Evolutionary conservation across 2,113 vertebrate genomes (phyloP).

Genomic region (Sprattus sprattus): DNA sequence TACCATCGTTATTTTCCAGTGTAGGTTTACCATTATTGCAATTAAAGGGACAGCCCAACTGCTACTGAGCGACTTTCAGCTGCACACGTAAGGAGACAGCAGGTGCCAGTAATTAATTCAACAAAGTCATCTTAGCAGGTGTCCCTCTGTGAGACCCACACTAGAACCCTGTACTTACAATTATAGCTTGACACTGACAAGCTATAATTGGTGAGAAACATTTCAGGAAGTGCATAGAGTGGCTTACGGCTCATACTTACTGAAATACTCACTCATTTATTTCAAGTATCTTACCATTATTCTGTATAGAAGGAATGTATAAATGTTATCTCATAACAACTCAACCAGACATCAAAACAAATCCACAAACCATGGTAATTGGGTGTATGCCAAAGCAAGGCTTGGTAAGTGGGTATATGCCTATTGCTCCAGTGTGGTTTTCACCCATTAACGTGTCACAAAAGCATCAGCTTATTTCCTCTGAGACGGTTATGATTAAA

Average conservation of each 20-base stretch:
- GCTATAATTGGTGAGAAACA: too few relatives aligned
- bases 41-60: too few relatives aligned
- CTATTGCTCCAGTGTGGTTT: neutral
- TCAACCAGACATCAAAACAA: neutral
- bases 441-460: neutral
- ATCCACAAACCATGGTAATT: too few relatives aligned
- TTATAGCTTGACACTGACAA: neutral
- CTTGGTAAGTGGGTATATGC: too few relatives aligned
- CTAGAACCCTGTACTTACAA: neutral
- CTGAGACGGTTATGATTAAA: too few relatives aligned
- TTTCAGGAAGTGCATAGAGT: neutral
- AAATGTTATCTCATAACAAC: neutral
- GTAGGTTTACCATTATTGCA: too few relatives aligned
- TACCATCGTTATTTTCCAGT: too few relatives aligned
- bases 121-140: too few relatives aligned
- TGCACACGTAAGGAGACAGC: too few relatives aligned
- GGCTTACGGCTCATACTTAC: neutral
- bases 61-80: too few relatives aligned
- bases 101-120: too few relatives aligned
- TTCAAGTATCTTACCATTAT: neutral
- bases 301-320: neutral
- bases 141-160: neutral
- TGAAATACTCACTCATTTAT: neutral
- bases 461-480: neutral
- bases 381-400: too few relatives aligned